These are phyloP conservation scores for Lepus timidus DNA, from an alignment of 2,113 vertebrate genomes.

Conservation along the genomic window DNA sequence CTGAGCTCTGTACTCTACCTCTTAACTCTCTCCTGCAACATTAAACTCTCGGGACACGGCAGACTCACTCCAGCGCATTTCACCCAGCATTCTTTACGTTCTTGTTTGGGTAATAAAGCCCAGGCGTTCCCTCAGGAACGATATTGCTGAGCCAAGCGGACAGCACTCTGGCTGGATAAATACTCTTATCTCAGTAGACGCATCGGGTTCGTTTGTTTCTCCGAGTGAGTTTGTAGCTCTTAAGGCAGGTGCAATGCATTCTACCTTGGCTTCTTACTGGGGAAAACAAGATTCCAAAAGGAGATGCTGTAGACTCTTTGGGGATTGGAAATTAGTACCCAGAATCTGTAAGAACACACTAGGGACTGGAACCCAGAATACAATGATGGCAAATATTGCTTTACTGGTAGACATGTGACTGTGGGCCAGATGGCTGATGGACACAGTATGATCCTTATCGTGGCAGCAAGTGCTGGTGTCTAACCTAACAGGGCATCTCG, in stretches of 20 bases:
- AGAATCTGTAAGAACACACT: not conserved
- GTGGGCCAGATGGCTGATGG: not conserved
- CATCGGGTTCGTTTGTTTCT: conserved; percentile 22
- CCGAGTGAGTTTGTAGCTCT: conserved; percentile 12
- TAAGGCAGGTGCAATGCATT: not conserved
- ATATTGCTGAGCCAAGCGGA: not conserved
- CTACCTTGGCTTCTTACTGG: not conserved
- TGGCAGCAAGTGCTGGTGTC: not conserved
- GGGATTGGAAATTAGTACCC: not conserved
- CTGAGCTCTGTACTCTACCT: conserved; percentile 7
- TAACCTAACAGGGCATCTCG: not conserved
- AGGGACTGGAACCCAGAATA: not conserved
- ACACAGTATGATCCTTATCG: not conserved
- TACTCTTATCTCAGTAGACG: conserved; percentile 28
- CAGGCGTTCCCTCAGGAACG: not conserved
- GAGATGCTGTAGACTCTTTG: not conserved
- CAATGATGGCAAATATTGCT: not conserved
- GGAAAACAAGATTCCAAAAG: not conserved
- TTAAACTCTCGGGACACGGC: not conserved
- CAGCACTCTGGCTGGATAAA: not conserved
- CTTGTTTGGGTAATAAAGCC: not conserved
- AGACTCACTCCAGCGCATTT: not conserved
- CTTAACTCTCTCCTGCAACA: not conserved
- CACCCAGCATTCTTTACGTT: not conserved
- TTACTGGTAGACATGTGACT: conserved; percentile 40